Base-by-base conservation (phyloP, 1,140 invertebrate genomes). In the Cotesia glomerata region DNA sequence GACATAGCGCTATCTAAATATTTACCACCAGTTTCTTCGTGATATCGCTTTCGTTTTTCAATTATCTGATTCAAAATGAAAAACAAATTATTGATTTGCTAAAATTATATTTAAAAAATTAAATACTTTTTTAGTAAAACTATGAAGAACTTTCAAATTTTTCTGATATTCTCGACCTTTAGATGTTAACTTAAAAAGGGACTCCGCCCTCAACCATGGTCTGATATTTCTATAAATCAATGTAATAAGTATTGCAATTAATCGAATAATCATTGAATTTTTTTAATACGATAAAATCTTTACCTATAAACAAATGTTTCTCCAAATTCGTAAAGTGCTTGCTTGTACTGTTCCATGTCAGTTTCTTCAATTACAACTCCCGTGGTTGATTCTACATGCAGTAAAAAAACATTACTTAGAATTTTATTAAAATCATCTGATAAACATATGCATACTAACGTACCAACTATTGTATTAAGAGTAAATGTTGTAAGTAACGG, bases 391-490 rank as follows among this genome's bases (percentile, higher is more conserved):
- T 81, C 79, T 81, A 16, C 11, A 5, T n/a, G n/a, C n/a, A n/a
- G n/a, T 18, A 8, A 39, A 61, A 39, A 13, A 61, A 59, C 9
- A 62, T 34, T 59, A 59, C 61, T 9, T 58, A 16, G 7, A 52
- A 52, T 63, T n/a, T 54, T 59, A n/a, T 16, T 35, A 82, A n/a
- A n/a, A n/a, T n/a, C n/a, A n/a, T n/a, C n/a, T n/a, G n/a, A n/a
- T n/a, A n/a, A n/a, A n/a, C n/a, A n/a, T n/a, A n/a, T n/a, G n/a
- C n/a, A n/a, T n/a, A n/a, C n/a, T n/a, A n/a, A n/a, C n/a, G n/a
- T 84, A 90, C 90, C 91, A 81, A 90, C 91, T 73, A 93, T 93
- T 56, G 92, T 89, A 77, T 92, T 91, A 49, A 93, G 79, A 39
- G 92, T 89, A 82, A 89, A 91, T 11, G 88, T 81, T 3, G 90